phyloP scores from a whole-genome alignment of 2,113 vertebrate species.

The Pristiophorus japonicus region DNA sequence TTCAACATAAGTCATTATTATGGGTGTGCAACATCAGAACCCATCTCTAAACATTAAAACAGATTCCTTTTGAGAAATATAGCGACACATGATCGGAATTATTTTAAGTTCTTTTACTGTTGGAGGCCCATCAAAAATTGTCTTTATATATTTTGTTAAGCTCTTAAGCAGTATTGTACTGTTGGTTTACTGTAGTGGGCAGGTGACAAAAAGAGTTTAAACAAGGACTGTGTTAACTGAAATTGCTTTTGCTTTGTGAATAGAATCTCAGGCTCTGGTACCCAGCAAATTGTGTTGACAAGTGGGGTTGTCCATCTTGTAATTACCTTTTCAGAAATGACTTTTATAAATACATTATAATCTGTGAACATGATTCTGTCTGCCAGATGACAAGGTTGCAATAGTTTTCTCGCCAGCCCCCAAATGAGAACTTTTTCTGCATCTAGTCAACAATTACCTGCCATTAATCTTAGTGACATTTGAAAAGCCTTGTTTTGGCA shows the following conservation, averaged over 20 bases:
- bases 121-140: background rate
- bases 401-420: background rate
- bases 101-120: background rate
- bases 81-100: background rate
- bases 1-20: background rate
- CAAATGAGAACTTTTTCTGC: constrained; percentile 22
- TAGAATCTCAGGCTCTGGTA: background rate
- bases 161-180: background rate
- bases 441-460: background rate
- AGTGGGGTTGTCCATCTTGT: background rate
- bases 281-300: background rate
- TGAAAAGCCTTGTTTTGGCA: background rate
- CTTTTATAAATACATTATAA: background rate
- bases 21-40: background rate
- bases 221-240: background rate
- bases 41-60: background rate
- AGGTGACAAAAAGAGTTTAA: background rate
- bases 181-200: background rate
- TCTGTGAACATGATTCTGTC: background rate
- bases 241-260: background rate
- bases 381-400: background rate
- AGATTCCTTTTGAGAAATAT: background rate
- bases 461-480: constrained; percentile 6
- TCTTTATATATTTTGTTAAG: background rate
- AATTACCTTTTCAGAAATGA: background rate